A percentile compares a stretch with the other conserved stretches of the same genome.
These are phyloP conservation scores for Acyrthosiphon pisum DNA, from an alignment of 1,140 invertebrate species.

Conservation along the genomic window DNA sequence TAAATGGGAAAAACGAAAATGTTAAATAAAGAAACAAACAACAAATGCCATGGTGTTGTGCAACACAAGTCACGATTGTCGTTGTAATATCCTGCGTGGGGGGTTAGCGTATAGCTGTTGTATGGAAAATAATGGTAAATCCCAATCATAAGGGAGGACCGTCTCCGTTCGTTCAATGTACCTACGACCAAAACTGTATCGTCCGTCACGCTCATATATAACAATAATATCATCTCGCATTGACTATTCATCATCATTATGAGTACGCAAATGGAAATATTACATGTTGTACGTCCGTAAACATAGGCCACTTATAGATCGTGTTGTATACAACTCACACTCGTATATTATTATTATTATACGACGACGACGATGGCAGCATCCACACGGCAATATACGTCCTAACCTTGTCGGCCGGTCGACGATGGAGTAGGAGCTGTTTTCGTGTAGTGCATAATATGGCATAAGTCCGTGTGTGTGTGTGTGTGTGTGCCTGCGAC, in stretches of 20 bases:
- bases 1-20: background rate
- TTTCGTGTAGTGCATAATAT: too few relatives aligned
- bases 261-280: background rate
- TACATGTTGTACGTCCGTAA: background rate
- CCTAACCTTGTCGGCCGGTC: slow-evolving; percentile 17
- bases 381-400: background rate
- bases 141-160: background rate
- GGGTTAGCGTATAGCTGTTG: background rate
- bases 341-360: background rate
- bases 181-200: background rate
- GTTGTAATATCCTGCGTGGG: background rate
- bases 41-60: background rate
- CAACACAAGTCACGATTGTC: background rate
- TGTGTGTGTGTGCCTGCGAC: background rate
- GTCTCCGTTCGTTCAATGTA: background rate
- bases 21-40: slow-evolving; percentile 27
- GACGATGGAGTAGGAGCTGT: background rate
- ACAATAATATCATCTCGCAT: background rate
- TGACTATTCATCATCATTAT: background rate
- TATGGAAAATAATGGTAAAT: slow-evolving; percentile 8
- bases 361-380: background rate
- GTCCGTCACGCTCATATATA: background rate
- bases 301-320: background rate
- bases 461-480: background rate
- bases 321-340: background rate